A percentile compares a stretch with the other conserved stretches of the same genome.
Evolutionary conservation across 2,797 vertebrate genomes (phyloP).

Genomic region (Xenopus petersii): DNA sequence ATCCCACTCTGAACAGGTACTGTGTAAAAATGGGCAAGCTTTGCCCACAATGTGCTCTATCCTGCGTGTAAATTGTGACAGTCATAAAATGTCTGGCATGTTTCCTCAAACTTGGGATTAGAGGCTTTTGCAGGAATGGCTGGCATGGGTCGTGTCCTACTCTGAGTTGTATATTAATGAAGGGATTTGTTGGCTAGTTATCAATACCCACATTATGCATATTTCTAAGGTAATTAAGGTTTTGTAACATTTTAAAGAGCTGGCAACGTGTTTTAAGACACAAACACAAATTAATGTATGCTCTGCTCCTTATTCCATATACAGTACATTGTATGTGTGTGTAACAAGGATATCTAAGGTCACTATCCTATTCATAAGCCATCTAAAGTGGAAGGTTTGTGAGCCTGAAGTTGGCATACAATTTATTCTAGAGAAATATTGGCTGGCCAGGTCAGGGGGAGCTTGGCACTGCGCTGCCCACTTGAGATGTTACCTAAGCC

Average conservation of each 20-base stretch:
- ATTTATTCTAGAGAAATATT: too few relatives aligned
- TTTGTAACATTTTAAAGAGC: neutral
- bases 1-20: constrained; percentile 50
- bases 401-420: too few relatives aligned
- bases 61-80: neutral
- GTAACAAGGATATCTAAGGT: too few relatives aligned
- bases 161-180: constrained; percentile 35
- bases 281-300: too few relatives aligned
- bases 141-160: constrained; percentile 19
- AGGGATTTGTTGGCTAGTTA: constrained; percentile 1
- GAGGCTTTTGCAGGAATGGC: constrained; percentile 7
- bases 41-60: neutral
- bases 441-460: too few relatives aligned
- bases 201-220: neutral
- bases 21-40: neutral
- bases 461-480: constrained; percentile 26
- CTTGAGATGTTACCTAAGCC: constrained; percentile 44
- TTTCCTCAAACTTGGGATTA: neutral
- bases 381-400: too few relatives aligned
- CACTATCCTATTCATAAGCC: too few relatives aligned
- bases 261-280: too few relatives aligned
- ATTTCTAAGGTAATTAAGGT: neutral
- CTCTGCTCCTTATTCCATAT: too few relatives aligned
- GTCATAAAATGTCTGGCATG: neutral
- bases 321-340: too few relatives aligned